phyloP scores from a whole-genome alignment of 1,140 invertebrate species.

The Apolygus lucorum region DNA sequence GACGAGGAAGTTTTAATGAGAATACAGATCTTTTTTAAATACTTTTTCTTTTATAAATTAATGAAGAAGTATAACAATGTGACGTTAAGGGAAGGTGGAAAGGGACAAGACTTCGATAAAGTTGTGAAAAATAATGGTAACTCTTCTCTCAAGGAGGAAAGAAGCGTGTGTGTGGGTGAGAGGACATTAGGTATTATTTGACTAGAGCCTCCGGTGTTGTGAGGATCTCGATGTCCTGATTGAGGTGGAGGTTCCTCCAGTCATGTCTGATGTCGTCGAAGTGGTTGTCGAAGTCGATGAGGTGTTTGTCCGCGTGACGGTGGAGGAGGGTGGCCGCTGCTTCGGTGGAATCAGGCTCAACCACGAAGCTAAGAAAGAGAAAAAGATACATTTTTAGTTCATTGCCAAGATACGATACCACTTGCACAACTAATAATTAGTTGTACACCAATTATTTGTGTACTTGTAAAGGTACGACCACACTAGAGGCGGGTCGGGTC shows the following conservation, averaged over 20 bases:
- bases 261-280: conserved; percentile 71
- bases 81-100: no score
- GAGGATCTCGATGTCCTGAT: conserved; percentile 15
- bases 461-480: no score
- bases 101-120: no score
- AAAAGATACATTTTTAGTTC: no score
- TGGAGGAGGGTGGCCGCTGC: conserved; percentile 58
- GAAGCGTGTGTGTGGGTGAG: background rate
- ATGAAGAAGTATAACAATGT: no score
- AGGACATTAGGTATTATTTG: background rate
- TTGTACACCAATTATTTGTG: no score
- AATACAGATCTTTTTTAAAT: no score
- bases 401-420: no score
- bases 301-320: conserved; percentile 53
- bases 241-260: conserved; percentile 59
- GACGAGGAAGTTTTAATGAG: no score
- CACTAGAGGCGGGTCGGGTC: no score
- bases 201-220: background rate
- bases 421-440: no score
- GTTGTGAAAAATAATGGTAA: background rate
- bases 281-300: conserved; percentile 87
- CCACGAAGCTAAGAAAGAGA: conserved; percentile 33
- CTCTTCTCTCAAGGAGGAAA: background rate
- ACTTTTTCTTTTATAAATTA: no score
- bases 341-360: conserved; percentile 47